Evolutionary conservation across 2,888 invertebrate genomes (phyloP).

Genomic region (Athetis lepigone): DNA sequence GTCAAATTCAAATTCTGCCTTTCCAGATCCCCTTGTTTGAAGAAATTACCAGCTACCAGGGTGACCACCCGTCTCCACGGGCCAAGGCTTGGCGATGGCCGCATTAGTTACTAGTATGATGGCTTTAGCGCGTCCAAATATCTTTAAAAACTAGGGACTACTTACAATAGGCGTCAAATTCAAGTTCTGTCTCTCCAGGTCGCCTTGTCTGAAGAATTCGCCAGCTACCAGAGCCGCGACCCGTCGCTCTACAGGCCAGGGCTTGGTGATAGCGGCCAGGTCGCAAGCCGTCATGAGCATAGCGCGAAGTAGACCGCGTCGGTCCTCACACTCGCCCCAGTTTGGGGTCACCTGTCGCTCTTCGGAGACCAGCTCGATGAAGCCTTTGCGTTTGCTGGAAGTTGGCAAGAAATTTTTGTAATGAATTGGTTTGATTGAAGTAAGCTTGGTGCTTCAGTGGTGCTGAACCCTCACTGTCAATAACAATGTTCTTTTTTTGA

Average conservation of each 20-base stretch:
- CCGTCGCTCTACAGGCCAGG: slow-evolving; percentile 97
- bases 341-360: slow-evolving; percentile 82
- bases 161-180: slow-evolving; percentile 97
- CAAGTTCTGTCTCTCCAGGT: slow-evolving; percentile 96
- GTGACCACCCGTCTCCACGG: too few species aligned
- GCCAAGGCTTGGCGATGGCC: too few species aligned
- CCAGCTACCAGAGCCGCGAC: slow-evolving; percentile 98
- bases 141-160: slow-evolving; percentile 61
- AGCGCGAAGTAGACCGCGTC: slow-evolving; percentile 95
- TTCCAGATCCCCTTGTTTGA: too few species aligned
- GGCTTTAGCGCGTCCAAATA: too few species aligned
- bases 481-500: too few species aligned
- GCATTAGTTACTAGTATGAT: too few species aligned
- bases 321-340: slow-evolving; percentile 93
- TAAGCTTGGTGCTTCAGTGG: too few species aligned
- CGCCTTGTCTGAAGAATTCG: slow-evolving; percentile 98
- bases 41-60: too few species aligned
- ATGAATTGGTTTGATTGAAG: too few species aligned
- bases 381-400: slow-evolving; percentile 95
- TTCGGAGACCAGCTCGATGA: slow-evolving; percentile 92
- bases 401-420: not conserved
- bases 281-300: slow-evolving; percentile 99
- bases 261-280: slow-evolving; percentile 98
- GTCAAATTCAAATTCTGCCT: too few species aligned
- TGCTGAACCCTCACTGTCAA: too few species aligned